Base-by-base conservation (phyloP, 2,888 invertebrate species). In the Euplagia quadripunctaria region DNA sequence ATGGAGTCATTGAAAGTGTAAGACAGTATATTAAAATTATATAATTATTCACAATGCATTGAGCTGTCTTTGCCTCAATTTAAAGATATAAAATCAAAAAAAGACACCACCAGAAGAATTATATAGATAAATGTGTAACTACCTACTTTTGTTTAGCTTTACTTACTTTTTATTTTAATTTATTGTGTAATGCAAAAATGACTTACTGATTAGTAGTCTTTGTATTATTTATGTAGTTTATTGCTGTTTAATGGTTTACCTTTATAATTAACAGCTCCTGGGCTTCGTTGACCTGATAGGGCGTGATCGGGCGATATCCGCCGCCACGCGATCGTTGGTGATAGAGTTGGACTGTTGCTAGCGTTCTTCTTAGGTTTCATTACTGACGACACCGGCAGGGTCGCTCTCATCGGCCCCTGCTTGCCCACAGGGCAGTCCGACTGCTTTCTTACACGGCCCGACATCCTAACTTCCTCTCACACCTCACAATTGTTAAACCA, bases 361-460 rank as follows among this genome's bases (percentile, higher is more conserved):
- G 97, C 96, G 84, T 95, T 96, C 87, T 96, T 96, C 89, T 96
- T 96, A 88, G 96, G 96, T 89, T 97, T 97, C 91, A 97, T 96
- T 80, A 97, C 96, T 75, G 97, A 97, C 72, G 97, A 97, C 88
- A 98, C 97, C 84, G 98, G 97, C 89, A 98, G 95, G 76, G 97
- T 98, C 75, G 98, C 98, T 91, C 97, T 96, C 97, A 98, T 97
- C 82, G 98, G 97, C 72, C 97, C 97, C 93, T 94, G 94, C 86
- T 96, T 96, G 72, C 94, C 93, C 85, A 93, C 94, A 80, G 97
- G 96, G 90, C 96, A 97, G 88, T 97, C 97, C 75, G 97, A 97
- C 88, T 97, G 97, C 94, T 97, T 97, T 86, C 97, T 96, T 85
- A 96, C 96, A 86, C 96, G 96, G 86, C 96, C 95, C 89, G 97